Percentiles rank a stretch among this genome's conserved stretches.
Conservation (phyloP, 2,113 vertebrate genomes). For the Chlorodrepanis virens region DNA sequence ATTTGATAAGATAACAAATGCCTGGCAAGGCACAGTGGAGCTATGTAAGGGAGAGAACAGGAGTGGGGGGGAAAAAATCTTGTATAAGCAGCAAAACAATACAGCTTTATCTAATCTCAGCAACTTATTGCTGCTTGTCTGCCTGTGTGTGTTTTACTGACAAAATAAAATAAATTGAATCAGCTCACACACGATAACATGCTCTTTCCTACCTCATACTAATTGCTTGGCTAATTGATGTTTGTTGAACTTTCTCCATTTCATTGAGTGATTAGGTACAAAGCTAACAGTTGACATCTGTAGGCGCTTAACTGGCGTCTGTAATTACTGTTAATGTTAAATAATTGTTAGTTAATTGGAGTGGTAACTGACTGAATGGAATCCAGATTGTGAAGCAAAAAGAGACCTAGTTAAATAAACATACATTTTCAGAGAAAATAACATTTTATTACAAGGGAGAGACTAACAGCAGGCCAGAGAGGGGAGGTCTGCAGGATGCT, state of each 20-base stretch:
- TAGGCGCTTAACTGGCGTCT: constrained; percentile 85
- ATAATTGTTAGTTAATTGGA: constrained; percentile 97
- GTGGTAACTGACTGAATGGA: constrained; percentile 86
- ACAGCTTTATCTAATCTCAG: constrained; percentile 76
- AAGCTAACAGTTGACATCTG: constrained; percentile 91
- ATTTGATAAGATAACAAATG: constrained; percentile 68
- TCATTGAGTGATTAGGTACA: constrained; percentile 89
- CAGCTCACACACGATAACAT: constrained; percentile 82
- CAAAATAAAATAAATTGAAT: constrained; percentile 88
- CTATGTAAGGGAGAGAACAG: constrained; percentile 29
- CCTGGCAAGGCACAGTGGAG: constrained; percentile 57
- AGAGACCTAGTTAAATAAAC: constrained; percentile 82
- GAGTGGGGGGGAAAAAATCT: background rate
- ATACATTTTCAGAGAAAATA: constrained; percentile 78
- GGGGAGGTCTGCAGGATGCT: constrained; percentile 27
- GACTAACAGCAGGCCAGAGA: constrained; percentile 60
- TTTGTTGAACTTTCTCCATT: constrained; percentile 90
- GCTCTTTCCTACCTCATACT: constrained; percentile 85
- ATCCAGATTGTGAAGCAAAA: constrained; percentile 80
- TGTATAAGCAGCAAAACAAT: constrained; percentile 72
- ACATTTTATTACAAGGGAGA: constrained; percentile 71
- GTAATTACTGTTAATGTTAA: constrained; percentile 97
- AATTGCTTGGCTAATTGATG: constrained; percentile 88
- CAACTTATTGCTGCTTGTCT: constrained; percentile 71
- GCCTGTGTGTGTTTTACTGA: constrained; percentile 77